These are phyloP conservation scores for Dolichotis patagonum DNA, from an alignment of 2,113 vertebrate genomes.

Conservation along the genomic window DNA sequence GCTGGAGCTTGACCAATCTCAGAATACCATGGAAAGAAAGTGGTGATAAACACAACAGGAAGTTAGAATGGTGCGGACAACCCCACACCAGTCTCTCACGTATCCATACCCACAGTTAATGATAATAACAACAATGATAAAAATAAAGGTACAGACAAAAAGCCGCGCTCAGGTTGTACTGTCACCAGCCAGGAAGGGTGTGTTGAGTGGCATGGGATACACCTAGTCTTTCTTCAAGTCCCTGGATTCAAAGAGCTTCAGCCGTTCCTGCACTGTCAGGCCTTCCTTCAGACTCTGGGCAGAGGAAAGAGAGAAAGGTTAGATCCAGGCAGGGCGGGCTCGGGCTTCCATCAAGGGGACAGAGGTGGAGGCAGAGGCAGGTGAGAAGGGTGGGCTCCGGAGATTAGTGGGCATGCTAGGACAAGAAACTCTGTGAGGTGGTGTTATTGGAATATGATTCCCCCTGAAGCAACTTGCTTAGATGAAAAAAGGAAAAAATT, in stretches of 20 bases:
- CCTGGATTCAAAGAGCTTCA: slow-evolving; percentile 99
- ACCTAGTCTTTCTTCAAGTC: slow-evolving; percentile 95
- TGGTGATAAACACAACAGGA: slow-evolving; percentile 34
- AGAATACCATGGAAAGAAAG: slow-evolving; percentile 72
- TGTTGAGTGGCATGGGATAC: slow-evolving; percentile 81
- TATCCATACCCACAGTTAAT: slow-evolving; percentile 73
- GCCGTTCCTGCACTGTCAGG: slow-evolving; percentile 96
- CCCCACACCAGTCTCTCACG: slow-evolving; percentile 73
- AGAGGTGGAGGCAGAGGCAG: slow-evolving; percentile 19
- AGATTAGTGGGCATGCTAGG: slow-evolving; percentile 88
- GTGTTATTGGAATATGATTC: slow-evolving; percentile 68
- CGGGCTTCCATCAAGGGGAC: slow-evolving; percentile 15
- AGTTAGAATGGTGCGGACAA: slow-evolving; percentile 32
- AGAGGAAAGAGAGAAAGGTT: background rate
- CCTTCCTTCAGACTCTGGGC: slow-evolving; percentile 96
- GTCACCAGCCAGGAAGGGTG: slow-evolving; percentile 84
- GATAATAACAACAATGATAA: slow-evolving; percentile 65
- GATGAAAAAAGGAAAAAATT: slow-evolving; percentile 65
- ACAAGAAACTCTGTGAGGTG: slow-evolving; percentile 74
- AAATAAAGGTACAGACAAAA: slow-evolving; percentile 79
- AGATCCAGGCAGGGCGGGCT: background rate
- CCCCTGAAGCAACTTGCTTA: slow-evolving; percentile 15
- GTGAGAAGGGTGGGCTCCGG: background rate
- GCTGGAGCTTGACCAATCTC: slow-evolving; percentile 68
- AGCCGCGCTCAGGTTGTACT: slow-evolving; percentile 82